Percentiles rank a stretch among this genome's conserved stretches.
Conservation (phyloP, 2,888 invertebrate genomes). For the Hanleya hanleyi region DNA sequence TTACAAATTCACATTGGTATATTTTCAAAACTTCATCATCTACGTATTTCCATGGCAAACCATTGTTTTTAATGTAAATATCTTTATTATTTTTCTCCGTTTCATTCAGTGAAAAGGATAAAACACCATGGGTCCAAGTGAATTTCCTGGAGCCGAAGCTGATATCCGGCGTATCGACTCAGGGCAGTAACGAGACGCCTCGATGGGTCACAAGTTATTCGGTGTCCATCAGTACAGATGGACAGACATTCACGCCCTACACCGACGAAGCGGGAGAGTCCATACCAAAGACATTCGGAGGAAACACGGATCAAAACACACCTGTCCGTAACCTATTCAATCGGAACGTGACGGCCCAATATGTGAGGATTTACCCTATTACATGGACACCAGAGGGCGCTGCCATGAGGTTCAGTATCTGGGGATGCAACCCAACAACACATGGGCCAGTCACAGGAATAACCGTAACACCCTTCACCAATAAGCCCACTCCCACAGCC, state of each 20-base stretch:
- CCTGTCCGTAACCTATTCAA: neutral
- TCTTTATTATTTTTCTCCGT: no score
- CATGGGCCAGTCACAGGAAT: neutral
- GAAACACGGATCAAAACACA: neutral
- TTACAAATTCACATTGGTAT: no score
- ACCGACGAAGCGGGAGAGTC: slow-evolving; percentile 22
- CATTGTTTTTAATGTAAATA: no score
- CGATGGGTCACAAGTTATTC: slow-evolving; percentile 51
- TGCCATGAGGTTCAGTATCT: slow-evolving; percentile 2
- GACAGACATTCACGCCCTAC: slow-evolving; percentile 47
- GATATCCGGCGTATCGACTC: slow-evolving; percentile 55
- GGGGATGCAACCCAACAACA: slow-evolving; percentile 18
- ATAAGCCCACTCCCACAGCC: slow-evolving; percentile 18
- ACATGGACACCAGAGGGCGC: neutral
- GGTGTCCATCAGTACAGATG: slow-evolving; percentile 53
- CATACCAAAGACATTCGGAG: neutral
- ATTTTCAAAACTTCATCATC: no score
- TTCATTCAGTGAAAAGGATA: slow-evolving; percentile 39
- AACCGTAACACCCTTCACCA: neutral
- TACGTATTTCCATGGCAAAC: no score
- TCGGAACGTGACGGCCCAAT: neutral
- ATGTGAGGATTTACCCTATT: neutral
- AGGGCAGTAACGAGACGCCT: slow-evolving; percentile 51
- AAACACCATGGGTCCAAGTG: slow-evolving; percentile 57
- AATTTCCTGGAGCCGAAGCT: slow-evolving; percentile 49